Conservation (phyloP, 2,797 vertebrate genomes). For the Falco berigora region DNA sequence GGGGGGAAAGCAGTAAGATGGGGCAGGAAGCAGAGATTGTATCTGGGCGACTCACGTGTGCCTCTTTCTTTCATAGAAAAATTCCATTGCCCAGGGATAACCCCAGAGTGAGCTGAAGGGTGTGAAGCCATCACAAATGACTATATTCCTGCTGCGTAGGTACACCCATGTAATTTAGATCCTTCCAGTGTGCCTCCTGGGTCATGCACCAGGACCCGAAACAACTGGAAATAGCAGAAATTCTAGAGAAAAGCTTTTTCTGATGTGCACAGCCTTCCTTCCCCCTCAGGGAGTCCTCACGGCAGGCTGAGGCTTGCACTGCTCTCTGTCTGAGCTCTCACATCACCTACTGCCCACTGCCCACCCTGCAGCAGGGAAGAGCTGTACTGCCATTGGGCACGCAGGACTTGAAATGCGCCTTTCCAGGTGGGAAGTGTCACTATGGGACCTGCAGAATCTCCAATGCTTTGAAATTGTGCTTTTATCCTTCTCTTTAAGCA, state of each 20-base stretch:
- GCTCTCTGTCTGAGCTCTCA: background rate
- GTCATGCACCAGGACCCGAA: background rate
- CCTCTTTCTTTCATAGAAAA: background rate
- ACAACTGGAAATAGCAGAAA: background rate
- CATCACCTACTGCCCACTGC: background rate
- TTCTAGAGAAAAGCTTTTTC: background rate
- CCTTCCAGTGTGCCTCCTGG: background rate
- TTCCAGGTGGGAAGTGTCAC: background rate
- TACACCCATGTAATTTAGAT: background rate
- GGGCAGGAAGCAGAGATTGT: background rate
- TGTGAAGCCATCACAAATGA: background rate
- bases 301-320: background rate
- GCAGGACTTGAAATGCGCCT: accelerated
- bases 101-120: background rate
- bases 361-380: background rate
- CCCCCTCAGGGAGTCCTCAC: background rate
- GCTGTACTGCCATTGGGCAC: accelerated
- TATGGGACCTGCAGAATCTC: background rate
- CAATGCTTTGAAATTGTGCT: background rate
- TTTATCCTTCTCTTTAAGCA: background rate
- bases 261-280: background rate
- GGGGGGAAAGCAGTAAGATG: background rate
- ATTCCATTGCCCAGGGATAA: background rate
- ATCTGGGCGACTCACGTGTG: background rate
- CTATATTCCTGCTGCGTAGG: background rate